Evolutionary conservation across 2,113 vertebrate species (phyloP), one percentile per base, ranked within the genome.

Genomic region (Syngnathus floridae): DNA sequence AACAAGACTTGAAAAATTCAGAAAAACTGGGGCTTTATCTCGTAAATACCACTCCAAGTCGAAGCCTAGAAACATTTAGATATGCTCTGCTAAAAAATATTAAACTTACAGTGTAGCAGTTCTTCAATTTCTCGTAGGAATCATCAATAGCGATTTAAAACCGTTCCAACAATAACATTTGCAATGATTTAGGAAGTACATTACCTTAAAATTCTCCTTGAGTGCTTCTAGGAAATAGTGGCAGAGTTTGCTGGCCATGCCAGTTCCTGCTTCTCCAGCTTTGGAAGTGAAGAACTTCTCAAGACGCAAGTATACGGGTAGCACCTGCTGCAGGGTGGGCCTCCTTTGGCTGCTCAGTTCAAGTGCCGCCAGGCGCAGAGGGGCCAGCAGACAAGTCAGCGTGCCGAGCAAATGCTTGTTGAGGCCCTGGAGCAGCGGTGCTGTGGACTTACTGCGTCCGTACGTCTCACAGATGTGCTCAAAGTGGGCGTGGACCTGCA

Each of bases 211-310:
- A 86, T 99, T 97, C 89, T 99, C 97, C 82, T 98, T 99, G 62
- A 99, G 90, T 0, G 95, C 96, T 82, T 99, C 97, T 45, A 99
- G 86, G 78, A 99, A 97, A 88, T 96, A 96, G 87, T 99, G 97
- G 89, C 95, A 99, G 62, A 99, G 93, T 79, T 98, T 99, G 89
- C 96, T 97, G 72, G 95, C 93, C 0, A 93, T 88, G 82, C 96
- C 94, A 0, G 93, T 88, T 1, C 96, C 95, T 0, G 93, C 95
- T 1, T 98, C 97, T 0, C 97, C 95, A 36, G 97, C 97, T 91
- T 98, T 99, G 82, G 95, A 91, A 12, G 96, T 99, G 87, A 98
- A 98, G n/a, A 98, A 95, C 87, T 98, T 99, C 91, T 99, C 97
- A 87, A 99, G 83, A 72, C 93, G 91, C 62, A 98, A 92, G 1